Evolutionary conservation across 2,888 invertebrate species (phyloP), one percentile per base, ranked within the genome.

Genomic region (Argyresthia albistria): DNA sequence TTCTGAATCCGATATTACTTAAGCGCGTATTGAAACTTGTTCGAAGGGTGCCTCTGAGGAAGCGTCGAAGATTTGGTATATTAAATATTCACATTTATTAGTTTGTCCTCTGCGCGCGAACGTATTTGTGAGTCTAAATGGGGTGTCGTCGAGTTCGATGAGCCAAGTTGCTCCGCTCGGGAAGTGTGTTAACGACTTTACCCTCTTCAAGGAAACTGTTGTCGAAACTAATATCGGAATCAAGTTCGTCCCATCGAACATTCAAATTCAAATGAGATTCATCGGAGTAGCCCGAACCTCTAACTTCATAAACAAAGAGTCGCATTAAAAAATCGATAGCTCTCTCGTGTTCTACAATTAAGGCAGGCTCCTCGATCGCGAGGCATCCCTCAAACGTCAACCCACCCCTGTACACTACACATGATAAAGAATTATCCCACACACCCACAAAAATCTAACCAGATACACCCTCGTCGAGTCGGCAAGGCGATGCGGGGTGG

Each of bases 81-180:
- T 84, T 84, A 86, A 86, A 83, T 83, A 83, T 86, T 83, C 77
- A 80, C 80, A 80, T 83, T 86, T 87, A 87, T 84, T 86, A 87
- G 84, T 86, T 86, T 78, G 80, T 81, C 80, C 82, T 76, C 77
- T 65, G 60, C 57, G 62, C 50, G 53, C 50, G 54, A 70, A 61
- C 76, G 78, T 80, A 80, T 82, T 81, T 80, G 79, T 76, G 71
- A 79, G 78, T 80, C 73, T 76, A 80, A 82, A 72, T 76, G 79
- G 64, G 71, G 77, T 39, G 51, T 48, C 51, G 80, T 80, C 80
- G 80, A 80, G 80, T 73, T 74, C 73, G 76, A 72, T 72, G 69
- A 54, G 60, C 73, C 70, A 80, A 78, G 77, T 52, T 48, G 45
- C 54, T 49, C 36, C 49, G 52, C 42, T 81, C 64, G 69, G 79